A percentile compares a stretch with the other conserved stretches of the same genome.
These are phyloP conservation scores for Euwallacea fornicatus DNA, from an alignment of 1,140 invertebrate species.

Conservation along the genomic window DNA sequence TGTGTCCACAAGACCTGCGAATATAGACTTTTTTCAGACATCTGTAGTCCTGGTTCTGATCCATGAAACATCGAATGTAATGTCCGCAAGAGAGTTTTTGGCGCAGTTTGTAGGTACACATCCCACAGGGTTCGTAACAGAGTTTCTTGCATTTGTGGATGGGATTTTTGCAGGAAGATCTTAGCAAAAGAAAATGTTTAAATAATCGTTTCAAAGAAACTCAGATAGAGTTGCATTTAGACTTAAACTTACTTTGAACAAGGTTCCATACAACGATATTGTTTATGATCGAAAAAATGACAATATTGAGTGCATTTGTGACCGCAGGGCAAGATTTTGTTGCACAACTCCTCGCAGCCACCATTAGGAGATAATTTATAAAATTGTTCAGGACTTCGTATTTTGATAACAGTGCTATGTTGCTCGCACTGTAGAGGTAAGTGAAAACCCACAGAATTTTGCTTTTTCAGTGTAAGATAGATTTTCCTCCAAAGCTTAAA, in stretches of 20 bases:
- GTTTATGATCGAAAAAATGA: slow-evolving; percentile 56
- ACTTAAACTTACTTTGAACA: slow-evolving; percentile 11
- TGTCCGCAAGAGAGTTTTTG: slow-evolving; percentile 57
- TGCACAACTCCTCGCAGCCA: slow-evolving; percentile 55
- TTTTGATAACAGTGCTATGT: slow-evolving; percentile 51
- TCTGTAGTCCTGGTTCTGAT: slow-evolving; percentile 45
- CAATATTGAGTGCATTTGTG: slow-evolving; percentile 61
- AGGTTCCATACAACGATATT: slow-evolving; percentile 51
- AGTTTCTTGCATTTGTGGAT: slow-evolving; percentile 55
- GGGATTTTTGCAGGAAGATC: slow-evolving; percentile 46
- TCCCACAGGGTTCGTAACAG: slow-evolving; percentile 54
- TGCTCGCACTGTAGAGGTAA: slow-evolving; percentile 54
- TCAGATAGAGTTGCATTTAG: background rate
- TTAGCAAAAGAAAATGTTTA: background rate
- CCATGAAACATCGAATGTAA: slow-evolving; percentile 49
- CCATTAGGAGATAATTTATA: slow-evolving; percentile 52
- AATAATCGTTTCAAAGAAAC: background rate
- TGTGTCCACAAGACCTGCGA: slow-evolving; percentile 55
- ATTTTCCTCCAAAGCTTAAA: slow-evolving; percentile 59
- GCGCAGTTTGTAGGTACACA: slow-evolving; percentile 53
- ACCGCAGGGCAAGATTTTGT: slow-evolving; percentile 54
- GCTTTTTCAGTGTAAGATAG: slow-evolving; percentile 52
- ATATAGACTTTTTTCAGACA: slow-evolving; percentile 50
- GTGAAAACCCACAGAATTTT: slow-evolving; percentile 53
- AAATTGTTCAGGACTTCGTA: slow-evolving; percentile 44